A percentile compares a stretch with the other conserved stretches of the same genome.
These are phyloP conservation scores for Euplexia lucipara DNA, from an alignment of 2,888 invertebrate species.

Conservation along the genomic window DNA sequence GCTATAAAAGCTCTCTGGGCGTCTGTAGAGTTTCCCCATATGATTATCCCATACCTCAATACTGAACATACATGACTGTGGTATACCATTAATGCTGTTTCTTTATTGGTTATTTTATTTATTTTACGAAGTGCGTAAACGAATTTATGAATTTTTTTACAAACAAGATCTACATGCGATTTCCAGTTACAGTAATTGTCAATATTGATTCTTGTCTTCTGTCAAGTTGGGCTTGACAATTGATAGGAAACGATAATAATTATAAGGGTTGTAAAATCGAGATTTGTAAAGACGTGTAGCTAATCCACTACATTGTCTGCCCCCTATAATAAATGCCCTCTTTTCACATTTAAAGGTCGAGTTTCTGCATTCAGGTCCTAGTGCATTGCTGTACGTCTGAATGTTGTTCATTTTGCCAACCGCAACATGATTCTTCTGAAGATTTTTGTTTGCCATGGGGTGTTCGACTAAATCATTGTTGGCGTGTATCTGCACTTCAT, in stretches of 20 bases:
- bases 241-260: not conserved
- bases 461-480: not conserved
- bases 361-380: not conserved
- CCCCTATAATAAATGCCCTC: not conserved
- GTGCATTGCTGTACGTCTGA: not conserved
- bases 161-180: no score
- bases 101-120: no score
- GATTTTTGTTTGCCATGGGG: not conserved
- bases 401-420: not conserved
- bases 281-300: conserved; percentile 3
- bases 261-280: conserved; percentile 1
- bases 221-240: conserved; percentile 3
- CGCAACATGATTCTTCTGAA: not conserved
- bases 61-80: no score
- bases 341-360: not conserved
- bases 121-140: no score
- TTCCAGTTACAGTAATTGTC: no score
- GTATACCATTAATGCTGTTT: no score
- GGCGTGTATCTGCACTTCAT: not conserved
- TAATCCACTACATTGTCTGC: not conserved
- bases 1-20: no score
- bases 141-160: no score
- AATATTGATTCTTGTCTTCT: no score
- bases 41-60: no score
- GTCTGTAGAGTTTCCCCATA: no score